These are phyloP conservation scores for Chironomus tepperi DNA, from an alignment of 1,140 invertebrate genomes.

Conservation along the genomic window DNA sequence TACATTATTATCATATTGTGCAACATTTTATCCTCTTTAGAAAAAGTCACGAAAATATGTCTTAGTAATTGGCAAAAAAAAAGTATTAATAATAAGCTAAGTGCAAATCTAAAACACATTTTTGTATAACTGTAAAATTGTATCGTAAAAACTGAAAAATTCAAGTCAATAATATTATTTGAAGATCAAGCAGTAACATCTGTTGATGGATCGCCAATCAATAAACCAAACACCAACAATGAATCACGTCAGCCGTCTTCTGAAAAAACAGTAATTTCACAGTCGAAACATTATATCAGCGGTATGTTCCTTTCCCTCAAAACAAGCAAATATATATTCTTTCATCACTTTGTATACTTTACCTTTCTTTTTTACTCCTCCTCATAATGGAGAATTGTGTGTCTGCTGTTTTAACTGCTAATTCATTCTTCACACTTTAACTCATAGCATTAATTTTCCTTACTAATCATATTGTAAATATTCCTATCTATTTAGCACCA, in stretches of 20 bases:
- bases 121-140: too few species aligned
- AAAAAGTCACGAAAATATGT: too few species aligned
- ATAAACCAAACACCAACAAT: neutral
- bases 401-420: constrained; percentile 7
- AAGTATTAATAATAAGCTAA: too few species aligned
- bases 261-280: constrained; percentile 10
- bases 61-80: too few species aligned
- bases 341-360: too few species aligned
- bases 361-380: neutral
- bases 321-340: neutral
- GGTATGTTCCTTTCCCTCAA: constrained; percentile 17
- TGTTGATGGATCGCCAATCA: constrained; percentile 17
- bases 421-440: neutral
- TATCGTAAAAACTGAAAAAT: neutral
- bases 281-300: constrained; percentile 21
- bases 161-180: constrained; percentile 2
- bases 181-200: constrained; percentile 18
- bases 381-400: neutral
- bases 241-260: neutral
- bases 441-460: constrained; percentile 5
- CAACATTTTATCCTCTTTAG: too few species aligned
- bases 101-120: too few species aligned
- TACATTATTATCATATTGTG: too few species aligned
- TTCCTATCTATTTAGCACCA: neutral
- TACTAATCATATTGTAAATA: neutral